Conservation (phyloP, 2,113 vertebrate genomes). For the Atrichornis clamosus region DNA sequence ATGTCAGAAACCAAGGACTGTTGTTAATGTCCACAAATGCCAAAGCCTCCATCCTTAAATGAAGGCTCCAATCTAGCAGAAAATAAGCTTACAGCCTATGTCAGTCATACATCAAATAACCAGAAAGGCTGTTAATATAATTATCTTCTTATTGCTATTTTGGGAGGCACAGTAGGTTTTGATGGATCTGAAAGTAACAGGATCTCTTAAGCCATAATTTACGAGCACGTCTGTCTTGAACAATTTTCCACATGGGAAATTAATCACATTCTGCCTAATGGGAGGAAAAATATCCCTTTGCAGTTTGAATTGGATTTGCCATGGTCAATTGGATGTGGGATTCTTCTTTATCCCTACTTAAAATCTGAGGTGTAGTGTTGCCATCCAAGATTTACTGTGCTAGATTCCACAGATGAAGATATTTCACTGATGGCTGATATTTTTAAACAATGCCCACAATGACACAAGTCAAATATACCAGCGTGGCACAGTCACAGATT, state of each 20-base stretch:
- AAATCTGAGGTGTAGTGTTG: background rate
- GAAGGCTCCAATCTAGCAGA: background rate
- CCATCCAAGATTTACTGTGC: background rate
- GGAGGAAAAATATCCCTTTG: conserved; percentile 44
- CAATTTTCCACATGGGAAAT: conserved; percentile 68
- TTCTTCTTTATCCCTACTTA: conserved; percentile 12
- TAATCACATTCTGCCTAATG: conserved; percentile 57
- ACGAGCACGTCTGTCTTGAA: conserved; percentile 44
- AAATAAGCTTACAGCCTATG: conserved; percentile 20
- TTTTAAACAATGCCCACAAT: background rate
- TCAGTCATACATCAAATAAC: conserved; percentile 40
- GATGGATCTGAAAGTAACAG: conserved; percentile 55
- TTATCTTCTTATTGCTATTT: conserved; percentile 69
- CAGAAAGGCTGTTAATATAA: conserved; percentile 62
- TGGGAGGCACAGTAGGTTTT: conserved; percentile 27
- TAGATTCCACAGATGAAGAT: background rate
- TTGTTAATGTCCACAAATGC: background rate
- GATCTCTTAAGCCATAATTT: conserved; percentile 62
- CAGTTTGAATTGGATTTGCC: conserved; percentile 59
- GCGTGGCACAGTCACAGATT: background rate
- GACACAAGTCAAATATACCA: background rate
- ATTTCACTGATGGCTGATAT: background rate
- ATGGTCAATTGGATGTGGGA: conserved; percentile 19
- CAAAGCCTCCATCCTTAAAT: background rate
- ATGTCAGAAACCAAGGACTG: background rate